phyloP scores from a whole-genome alignment of 2,888 invertebrate genomes.

The Melinaea marsaeus region DNA sequence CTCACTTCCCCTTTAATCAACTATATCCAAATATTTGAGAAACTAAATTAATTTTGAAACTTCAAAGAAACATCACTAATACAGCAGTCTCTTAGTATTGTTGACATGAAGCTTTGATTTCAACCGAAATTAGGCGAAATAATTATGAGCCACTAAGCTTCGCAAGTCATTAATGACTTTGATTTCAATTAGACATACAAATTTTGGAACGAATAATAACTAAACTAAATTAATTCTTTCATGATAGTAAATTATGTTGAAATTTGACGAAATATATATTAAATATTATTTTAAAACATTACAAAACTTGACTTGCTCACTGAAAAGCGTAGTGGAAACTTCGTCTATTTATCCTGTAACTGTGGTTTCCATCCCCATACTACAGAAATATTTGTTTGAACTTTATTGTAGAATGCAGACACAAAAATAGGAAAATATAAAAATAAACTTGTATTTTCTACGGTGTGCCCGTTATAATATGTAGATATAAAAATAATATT shows the following conservation, averaged over 20 bases:
- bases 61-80: constrained; percentile 36
- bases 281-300: too few relatives aligned
- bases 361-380: too few relatives aligned
- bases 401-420: too few relatives aligned
- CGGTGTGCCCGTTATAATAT: too few relatives aligned
- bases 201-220: constrained; percentile 24
- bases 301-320: too few relatives aligned
- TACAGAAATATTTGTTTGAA: too few relatives aligned
- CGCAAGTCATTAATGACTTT: constrained; percentile 41
- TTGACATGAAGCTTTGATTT: constrained; percentile 33
- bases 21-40: constrained; percentile 15
- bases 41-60: constrained; percentile 30
- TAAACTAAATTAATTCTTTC: constrained; percentile 20
- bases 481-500: too few relatives aligned
- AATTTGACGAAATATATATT: constrained; percentile 22
- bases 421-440: too few relatives aligned
- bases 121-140: constrained; percentile 41
- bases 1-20: background rate
- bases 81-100: constrained; percentile 29
- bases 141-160: constrained; percentile 47
- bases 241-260: constrained; percentile 24
- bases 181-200: constrained; percentile 26
- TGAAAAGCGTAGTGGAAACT: too few relatives aligned
- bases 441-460: too few relatives aligned
- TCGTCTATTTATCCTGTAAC: too few relatives aligned